Base-by-base conservation (phyloP, 2,888 invertebrate species). In the Epistrophe eligans region DNA sequence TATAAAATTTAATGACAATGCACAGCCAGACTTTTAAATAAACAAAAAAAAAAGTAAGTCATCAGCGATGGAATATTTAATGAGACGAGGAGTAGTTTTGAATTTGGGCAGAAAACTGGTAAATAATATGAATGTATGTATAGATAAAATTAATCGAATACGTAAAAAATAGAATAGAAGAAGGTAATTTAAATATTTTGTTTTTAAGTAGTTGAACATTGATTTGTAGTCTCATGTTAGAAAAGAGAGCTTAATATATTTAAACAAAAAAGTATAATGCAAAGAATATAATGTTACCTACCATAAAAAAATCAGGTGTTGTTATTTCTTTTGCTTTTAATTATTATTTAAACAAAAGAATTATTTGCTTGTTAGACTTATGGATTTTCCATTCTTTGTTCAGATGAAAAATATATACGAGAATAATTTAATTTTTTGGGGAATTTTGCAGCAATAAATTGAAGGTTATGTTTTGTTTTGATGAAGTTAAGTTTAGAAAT, bases 321-420 rank as follows among this genome's bases (percentile, higher is more conserved):
- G 32, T 62, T 62, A 13, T 24, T 62, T 24, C 10, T 60, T 60
- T 60, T 40, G 11, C 32, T 55, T 55, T 35, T 35, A 17, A 17
- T 58, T 35, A 19, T 58, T 58, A 11, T 62, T 24, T 24, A 15
- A 15, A 43, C 15, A 62, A 43, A 13, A 43, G 15, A 43, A 62
- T 62, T 62, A 1, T 48, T 38, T 70, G 38, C 15, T 62, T 52
- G n/a, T 17, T 11, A 32, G 24, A 38, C 15, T 50, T 60, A 43
- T 32, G 19, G 48, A 62, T 19, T 71, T 77, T 32, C 40, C 40
- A 40, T 52, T 77, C 40, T 52, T 71, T 60, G 52, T 52, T 52
- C 60, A 40, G 17, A 43, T 19, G 52, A 40, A 40, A 70, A 58
- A 55, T 32, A 24, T 24, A 24, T 24, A 32, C 2, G 24, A 15